Evolutionary conservation across 1,140 invertebrate genomes (phyloP), one percentile per base, ranked within the genome.

Genomic region (Drosophila sucinea): DNA sequence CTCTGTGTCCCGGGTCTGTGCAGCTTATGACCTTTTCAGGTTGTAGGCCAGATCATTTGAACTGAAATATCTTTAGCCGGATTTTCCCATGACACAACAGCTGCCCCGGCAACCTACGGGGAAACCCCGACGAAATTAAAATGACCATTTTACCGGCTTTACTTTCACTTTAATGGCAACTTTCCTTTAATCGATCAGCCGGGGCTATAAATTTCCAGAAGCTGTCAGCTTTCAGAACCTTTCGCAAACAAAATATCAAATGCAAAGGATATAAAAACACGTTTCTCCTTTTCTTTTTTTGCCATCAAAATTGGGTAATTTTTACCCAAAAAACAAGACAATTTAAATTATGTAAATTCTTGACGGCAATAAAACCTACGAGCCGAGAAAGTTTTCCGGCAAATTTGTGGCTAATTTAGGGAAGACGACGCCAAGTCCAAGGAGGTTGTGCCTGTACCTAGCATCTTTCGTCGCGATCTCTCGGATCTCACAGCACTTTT

Each of bases 401-500:
- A 89, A 89, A 89, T 89, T 89, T 89, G 84, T 81, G 85, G 84
- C 84, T 89, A 89, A 89, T 89, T 89, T 89, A 89, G 76, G 85
- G 44, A 51, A 27, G 17, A 23, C 80, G 73, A 55, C 33, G 25
- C 23, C 30, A 25, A 17, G 25, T n/a, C 32, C 57, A 6, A 35
- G 23, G 35, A 58, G 7, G 8, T 27, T 2, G 44, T 57, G 29
- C 55, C 57, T 60, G 33, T 60, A 60, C 57, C 44, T 51, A 51
- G 44, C 55, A 57, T 57, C 55, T 57, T 38, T 58, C 23, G 8
- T 17, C 17, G 32, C 5, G 5, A 32, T 61, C 29, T 32, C 25
- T 61, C 29, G 11, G 60, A 60, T 64, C 74, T 58, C 30, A 10
- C 17, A 17, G 17, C 17, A 17, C 29, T 55, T 60, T 60, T 78